These are phyloP conservation scores for Ptilodon capucinus DNA, from an alignment of 2,888 invertebrate genomes.

Conservation along the genomic window DNA sequence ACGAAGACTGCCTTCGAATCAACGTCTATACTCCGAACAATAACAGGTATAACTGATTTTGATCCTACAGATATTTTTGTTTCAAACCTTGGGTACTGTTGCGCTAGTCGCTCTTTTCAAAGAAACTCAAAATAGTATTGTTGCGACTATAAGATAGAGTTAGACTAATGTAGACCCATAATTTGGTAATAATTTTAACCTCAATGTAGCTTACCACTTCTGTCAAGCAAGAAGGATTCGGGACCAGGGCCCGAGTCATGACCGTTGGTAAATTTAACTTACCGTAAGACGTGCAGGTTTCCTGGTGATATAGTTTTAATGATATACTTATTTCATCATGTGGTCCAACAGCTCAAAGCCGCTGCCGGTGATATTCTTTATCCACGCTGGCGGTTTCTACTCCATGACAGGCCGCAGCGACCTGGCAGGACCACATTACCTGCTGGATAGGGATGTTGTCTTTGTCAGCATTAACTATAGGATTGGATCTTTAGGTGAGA, in stretches of 20 bases:
- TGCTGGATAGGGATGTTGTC: slow-evolving; percentile 85
- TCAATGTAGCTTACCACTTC: no score
- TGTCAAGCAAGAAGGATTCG: no score
- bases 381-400: slow-evolving; percentile 87
- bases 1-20: slow-evolving; percentile 85
- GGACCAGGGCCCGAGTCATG: no score
- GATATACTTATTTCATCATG: not conserved
- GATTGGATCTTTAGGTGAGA: slow-evolving; percentile 74
- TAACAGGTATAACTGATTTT: slow-evolving; percentile 12
- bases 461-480: slow-evolving; percentile 86
- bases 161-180: no score
- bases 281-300: no score
- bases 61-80: no score
- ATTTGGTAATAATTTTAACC: no score
- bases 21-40: slow-evolving; percentile 79
- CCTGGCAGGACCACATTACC: slow-evolving; percentile 83
- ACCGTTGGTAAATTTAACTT: no score
- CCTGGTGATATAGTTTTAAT: not conserved
- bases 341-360: slow-evolving; percentile 33
- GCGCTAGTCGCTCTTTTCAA: no score
- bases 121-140: no score
- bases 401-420: slow-evolving; percentile 55
- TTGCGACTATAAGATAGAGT: no score
- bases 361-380: slow-evolving; percentile 84
- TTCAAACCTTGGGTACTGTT: no score